Evolutionary conservation across 2,888 invertebrate species (phyloP), one percentile per base, ranked within the genome.

Genomic region (Sarcophaga caerulescens): DNA sequence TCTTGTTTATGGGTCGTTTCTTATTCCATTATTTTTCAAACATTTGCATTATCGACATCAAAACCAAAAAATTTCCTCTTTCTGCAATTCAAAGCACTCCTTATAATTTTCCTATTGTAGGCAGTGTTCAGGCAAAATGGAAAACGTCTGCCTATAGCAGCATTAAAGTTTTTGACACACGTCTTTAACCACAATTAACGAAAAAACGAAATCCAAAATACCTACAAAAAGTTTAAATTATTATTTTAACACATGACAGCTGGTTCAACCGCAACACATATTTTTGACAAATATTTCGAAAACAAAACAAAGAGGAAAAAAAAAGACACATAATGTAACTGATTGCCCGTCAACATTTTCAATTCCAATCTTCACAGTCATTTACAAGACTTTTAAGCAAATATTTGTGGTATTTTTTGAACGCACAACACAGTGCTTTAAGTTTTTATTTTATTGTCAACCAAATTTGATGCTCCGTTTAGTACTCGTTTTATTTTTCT

Each of bases 131-230:
- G 47, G 25, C 80, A 65, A 81, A 68, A 79, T 71, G 75, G 57
- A 62, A 82, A 68, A 81, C 25, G 2, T 82, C 79, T 68, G 11
- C 65, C 66, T 71, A 60, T 14, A 23, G 69, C 70, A 84, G 77
- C 84, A 84, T 86, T 86, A 70, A 81, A 84, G 68, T 81, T 86
- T 84, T 60, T 78, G 86, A 84, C 86, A 86, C 69, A 84, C 84
- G 81, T 86, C 81, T 57, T 12, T 17, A 71, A 75, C 60, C 75
- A 59, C 57, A 69, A 66, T 35, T 35, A 74, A 70, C 60, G 62
- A 74, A 68, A 57, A 35, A 35, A 35, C 1, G 1, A 35, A 35
- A 35, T 35, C 35, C 35, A 35, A 35, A 35, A 35, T 35, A 35
- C 35, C 35, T 35, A 35, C 35, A 35, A 35, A 35, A 35, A 35